Percentiles rank a stretch among this genome's conserved stretches.
phyloP scores from a whole-genome alignment of 2,797 vertebrate genomes.

The Peromyscus nudipes region DNA sequence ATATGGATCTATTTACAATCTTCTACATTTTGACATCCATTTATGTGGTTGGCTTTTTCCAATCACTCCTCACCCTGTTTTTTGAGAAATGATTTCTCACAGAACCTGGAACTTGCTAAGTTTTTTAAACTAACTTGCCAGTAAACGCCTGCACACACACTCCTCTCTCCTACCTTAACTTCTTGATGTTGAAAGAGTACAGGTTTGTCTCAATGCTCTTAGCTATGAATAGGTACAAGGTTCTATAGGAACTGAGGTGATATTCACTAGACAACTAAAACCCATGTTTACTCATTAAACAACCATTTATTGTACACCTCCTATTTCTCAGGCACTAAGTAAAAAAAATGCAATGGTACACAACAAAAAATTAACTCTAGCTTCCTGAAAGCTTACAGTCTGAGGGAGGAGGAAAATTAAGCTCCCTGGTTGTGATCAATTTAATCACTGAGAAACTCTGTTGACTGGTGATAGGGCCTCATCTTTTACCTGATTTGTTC shows the following conservation, averaged over 20 bases:
- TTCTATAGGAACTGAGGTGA: not conserved
- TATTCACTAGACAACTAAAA: not conserved
- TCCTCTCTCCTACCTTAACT: not conserved
- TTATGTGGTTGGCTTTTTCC: not conserved
- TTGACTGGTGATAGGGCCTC: not conserved
- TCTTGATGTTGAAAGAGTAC: not conserved
- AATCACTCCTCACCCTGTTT: not conserved
- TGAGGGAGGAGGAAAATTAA: not conserved
- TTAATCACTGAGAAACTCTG: conserved; percentile 2
- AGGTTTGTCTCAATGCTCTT: not conserved
- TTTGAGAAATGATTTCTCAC: not conserved
- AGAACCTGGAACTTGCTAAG: not conserved
- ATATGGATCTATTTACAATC: too few relatives aligned
- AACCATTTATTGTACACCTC: not conserved
- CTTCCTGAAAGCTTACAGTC: not conserved
- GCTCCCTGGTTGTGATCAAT: not conserved
- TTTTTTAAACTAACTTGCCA: not conserved
- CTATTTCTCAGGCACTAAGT: not conserved
- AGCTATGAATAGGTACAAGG: not conserved
- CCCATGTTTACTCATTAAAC: not conserved
- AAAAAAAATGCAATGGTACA: not conserved
- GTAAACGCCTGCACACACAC: not conserved
- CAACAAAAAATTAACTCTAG: not conserved
- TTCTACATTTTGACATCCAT: too few relatives aligned
- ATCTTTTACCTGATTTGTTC: conserved; percentile 1